Base-by-base conservation (phyloP, 1,140 invertebrate species). In the Bombus waltoni region DNA sequence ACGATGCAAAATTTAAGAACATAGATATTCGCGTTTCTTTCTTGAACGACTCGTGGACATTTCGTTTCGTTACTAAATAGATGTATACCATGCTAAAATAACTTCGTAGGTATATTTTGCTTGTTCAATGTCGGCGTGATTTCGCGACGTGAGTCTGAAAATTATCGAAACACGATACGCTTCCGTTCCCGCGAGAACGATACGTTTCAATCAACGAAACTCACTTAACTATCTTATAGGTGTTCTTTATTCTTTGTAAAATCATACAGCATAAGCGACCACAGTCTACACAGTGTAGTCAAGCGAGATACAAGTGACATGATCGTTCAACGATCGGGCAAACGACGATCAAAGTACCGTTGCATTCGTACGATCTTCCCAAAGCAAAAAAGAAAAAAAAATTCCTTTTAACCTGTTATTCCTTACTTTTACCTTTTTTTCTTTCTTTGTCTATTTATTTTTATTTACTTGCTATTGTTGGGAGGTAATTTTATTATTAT, bases 181-280 rank as follows among this genome's bases (percentile, higher is more conserved):
- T 15, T 35, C 18, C 42, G 62, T 44, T 40, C 59, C 11, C 57
- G 28, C 42, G n/a, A n/a, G 53, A 70, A 70, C 18, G 62, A 13
- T 1, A 47, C 42, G 72, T 28, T 53, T 15, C 35, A 78, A 81
- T 83, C 75, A 86, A 89, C 77, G 76, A 86, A 89, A 73, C 32
- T 18, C 57, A 83, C 13, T 78, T 68, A 62, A 79, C 78, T 89
- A 85, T 89, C 57, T 87, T 87, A 76, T 90, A 90, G 82, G 88
- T 90, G 88, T 89, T 92, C 81, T 92, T 92, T 92, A 92, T 93
- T 91, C 91, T 91, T 93, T 88, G 87, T 88, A 93, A 93, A 93
- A 92, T 92, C 87, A 93, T 93, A 93, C 92, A 93, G 91, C 83
- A 80, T 91, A 92, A 93, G 89, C 89, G 85, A 89, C 83, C 89